Evolutionary conservation across 1,140 invertebrate species (phyloP), one percentile per base, ranked within the genome.

Genomic region (Himalopsyche phryganea): DNA sequence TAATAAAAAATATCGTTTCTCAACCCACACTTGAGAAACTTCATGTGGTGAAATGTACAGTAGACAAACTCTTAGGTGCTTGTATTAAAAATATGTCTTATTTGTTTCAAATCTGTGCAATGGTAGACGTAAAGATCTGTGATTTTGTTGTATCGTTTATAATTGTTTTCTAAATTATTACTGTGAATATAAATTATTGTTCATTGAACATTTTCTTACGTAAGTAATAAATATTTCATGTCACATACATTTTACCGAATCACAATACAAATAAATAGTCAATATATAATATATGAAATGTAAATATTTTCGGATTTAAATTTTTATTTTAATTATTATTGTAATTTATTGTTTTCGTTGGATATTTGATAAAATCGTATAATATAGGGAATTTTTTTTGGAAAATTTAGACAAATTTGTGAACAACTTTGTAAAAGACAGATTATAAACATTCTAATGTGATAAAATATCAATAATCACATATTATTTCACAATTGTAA

Each of bases 51-150:
- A 41, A 48, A 44, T 64, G 62, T 64, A 64, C 58, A 64, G 58
- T 60, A 64, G 62, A 17, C 48, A 56, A 60, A 53, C 44, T 64
- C 48, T 60, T 64, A 64, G 62, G 62, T 64, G 62, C 62, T 64
- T 64, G 50, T 64, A 58, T 60, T 46, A 42, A 41, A 42, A 49
- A 40, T 47, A 50, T 58, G 46, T 57, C 50, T 51, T 35, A 53
- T 48, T 64, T 60, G 51, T 51, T 57, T 59, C 49, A 42, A 48
- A 40, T 36, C 50, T 60, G 58, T 60, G 61, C 61, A 63, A 60
- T 64, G 58, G 48, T 64, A 64, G 58, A 60, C 54, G 41, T 58
- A 64, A 56, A 50, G 50, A 64, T 54, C 62, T 64, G 62, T 64
- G 62, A 64, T 64, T 64, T 51, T 58, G 62, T 60, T 60, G 42